phyloP scores from a whole-genome alignment of 2,888 invertebrate species.

The Apodemia mormo region DNA sequence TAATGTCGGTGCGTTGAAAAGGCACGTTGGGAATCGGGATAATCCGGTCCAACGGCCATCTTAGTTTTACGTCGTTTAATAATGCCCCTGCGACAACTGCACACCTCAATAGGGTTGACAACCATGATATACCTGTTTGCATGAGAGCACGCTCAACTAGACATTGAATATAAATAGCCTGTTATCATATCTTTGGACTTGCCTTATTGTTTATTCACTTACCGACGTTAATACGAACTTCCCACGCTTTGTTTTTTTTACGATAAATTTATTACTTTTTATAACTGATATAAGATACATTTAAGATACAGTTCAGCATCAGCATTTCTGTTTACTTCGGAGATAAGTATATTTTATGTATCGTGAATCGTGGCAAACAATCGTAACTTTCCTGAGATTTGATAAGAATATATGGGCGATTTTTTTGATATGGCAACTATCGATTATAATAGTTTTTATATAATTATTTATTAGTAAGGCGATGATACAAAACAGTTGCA shows the following conservation, averaged over 20 bases:
- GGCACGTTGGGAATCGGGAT: slow-evolving; percentile 69
- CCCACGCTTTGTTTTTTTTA: slow-evolving; percentile 33
- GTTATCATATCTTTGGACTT: slow-evolving; percentile 37
- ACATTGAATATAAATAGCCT: slow-evolving; percentile 36
- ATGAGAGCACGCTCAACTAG: slow-evolving; percentile 31
- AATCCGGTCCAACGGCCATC: slow-evolving; percentile 78
- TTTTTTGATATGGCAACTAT: too few relatives aligned
- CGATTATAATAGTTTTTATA: too few relatives aligned
- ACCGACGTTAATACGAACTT: slow-evolving; percentile 31
- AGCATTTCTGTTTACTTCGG: neutral
- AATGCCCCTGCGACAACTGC: slow-evolving; percentile 74
- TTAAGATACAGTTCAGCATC: neutral
- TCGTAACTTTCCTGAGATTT: neutral
- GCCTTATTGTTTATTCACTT: slow-evolving; percentile 36
- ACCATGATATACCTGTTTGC: slow-evolving; percentile 36
- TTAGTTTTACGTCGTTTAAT: slow-evolving; percentile 73
- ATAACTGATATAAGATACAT: neutral
- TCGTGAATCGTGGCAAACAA: neutral
- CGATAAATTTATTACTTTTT: neutral
- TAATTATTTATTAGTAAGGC: too few relatives aligned
- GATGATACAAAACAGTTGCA: too few relatives aligned
- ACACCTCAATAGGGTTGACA: slow-evolving; percentile 60
- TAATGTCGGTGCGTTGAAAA: slow-evolving; percentile 60
- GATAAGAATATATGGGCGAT: neutral
- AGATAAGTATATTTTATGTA: neutral